Evolutionary conservation across 2,888 invertebrate genomes (phyloP), one percentile per base, ranked within the genome.

Genomic region (Macrosiphum euphorbiae): DNA sequence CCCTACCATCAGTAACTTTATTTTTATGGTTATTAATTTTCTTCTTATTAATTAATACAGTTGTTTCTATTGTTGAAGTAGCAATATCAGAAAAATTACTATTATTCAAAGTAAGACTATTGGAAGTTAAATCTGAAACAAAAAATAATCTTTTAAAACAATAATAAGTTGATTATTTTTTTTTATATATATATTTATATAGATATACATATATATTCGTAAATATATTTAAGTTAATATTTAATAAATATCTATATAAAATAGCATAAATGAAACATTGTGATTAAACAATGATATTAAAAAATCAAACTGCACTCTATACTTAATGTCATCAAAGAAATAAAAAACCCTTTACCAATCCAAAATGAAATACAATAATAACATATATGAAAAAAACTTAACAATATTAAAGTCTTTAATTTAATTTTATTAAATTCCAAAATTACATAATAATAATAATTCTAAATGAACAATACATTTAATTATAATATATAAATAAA

Each of bases 11-110:
- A 88, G 13, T 41, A 47, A 44, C 61, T 44, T 90, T 44, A 61
- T 44, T 28, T 90, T 61, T 47, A 44, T 13, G 35, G 26, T 61
- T 28, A 44, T 61, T 41, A 90, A 90, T 47, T 67, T 47, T 61
- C 58, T n/a, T 61, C 20, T 61, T 50, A 90, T n/a, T 61, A 28
- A 41, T 61, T 89, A 44, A 61, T 28, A 58, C 44, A 58, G 61
- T 90, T 58, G 50, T 88, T 52, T 50, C 20, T 88, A 88, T 52
- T 35, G 78, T 78, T 78, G 78, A 78, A 78, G 78, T 78, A 78
- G 78, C 7, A 78, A 13, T 78, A 52, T 52, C 44, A 90, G 58
- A n/a, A 90, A 44, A 3, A 47, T 90, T 44, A 61, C 26, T 90
- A 61, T 90, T 47, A 61, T 47, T 61, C 61, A 44, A 61, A 90